Percentiles rank a stretch among this genome's conserved stretches.
These are phyloP conservation scores for Ctenoplectra terminalis DNA, from an alignment of 1,140 invertebrate genomes.

Conservation along the genomic window DNA sequence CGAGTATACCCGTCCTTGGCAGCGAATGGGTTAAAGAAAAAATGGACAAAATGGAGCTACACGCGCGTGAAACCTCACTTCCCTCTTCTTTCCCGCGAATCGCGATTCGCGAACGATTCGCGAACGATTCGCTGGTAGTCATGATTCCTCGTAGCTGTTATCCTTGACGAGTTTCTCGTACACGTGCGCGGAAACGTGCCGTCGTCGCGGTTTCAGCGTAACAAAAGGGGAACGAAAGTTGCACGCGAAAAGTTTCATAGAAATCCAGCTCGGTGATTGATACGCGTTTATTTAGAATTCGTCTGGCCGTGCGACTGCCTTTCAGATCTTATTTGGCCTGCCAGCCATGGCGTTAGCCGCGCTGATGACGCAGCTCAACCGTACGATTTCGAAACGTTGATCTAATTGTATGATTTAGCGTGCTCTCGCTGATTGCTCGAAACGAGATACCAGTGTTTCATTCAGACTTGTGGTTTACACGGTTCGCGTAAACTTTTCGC, in stretches of 20 bases:
- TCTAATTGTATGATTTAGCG: neutral
- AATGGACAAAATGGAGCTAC: neutral
- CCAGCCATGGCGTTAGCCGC: neutral
- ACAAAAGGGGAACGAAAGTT: slow-evolving; percentile 30
- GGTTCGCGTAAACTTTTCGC: neutral
- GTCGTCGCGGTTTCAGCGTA: slow-evolving; percentile 3
- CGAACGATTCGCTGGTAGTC: slow-evolving; percentile 10
- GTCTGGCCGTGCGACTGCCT: neutral
- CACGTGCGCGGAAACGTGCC: slow-evolving; percentile 38
- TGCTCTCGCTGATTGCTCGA: neutral
- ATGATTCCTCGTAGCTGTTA: slow-evolving; percentile 38
- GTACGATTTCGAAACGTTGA: slow-evolving; percentile 25
- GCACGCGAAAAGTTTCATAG: slow-evolving; percentile 25
- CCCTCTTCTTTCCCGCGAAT: neutral
- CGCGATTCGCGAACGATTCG: slow-evolving; percentile 1
- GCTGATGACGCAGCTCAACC: slow-evolving; percentile 27
- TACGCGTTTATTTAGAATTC: slow-evolving; percentile 46
- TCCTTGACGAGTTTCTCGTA: slow-evolving; percentile 47
- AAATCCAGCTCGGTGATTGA: slow-evolving; percentile 29
- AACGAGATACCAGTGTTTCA: neutral
- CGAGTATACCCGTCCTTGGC: too few species aligned
- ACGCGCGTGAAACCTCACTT: neutral
- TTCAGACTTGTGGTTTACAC: neutral
- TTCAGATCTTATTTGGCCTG: slow-evolving; percentile 21
- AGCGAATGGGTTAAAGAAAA: neutral